Evolutionary conservation across 2,113 vertebrate species (phyloP), one percentile per base, ranked within the genome.

Genomic region (Noturus placidus): DNA sequence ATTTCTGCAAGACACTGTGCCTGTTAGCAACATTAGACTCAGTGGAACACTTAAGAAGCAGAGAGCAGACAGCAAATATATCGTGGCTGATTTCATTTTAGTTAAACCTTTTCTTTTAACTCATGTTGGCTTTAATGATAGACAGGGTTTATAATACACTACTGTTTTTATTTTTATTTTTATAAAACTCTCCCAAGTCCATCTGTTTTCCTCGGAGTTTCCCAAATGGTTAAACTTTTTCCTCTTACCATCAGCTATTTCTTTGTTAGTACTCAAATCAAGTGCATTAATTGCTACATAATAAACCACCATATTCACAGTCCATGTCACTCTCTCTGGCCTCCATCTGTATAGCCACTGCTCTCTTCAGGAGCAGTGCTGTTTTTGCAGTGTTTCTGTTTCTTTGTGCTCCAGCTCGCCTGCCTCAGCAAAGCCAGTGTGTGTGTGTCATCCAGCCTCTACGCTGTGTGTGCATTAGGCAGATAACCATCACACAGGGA

Each of bases 401-500:
- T 52, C 38, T 82, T 17, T 83, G 79, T 59, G 20, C 33, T 50
- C 35, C 20, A 19, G 19, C 46, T 67, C 20, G 79, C 7, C 80
- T 83, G 86, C 72, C 69, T 87, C 67, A 72, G 80, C 33, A 87
- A 83, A 87, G 19, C 63, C 35, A 14, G 27, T 78, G 25, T 90
- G 83, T 80, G 52, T 59, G 77, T 81, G 22, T 87, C 9, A 13
- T 33, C 56, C 42, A 63, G 42, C 78, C 63, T 85, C 17, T 35
- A 1, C n/a, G 6, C 52, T 38, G 79, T 61, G 67, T 85, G 77
- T 74, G 84, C 67, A 56, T 59, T 35, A 27, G 15, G 5, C 35
- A 84, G 87, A 84, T 88, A 88, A 83, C 54, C 72, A 56, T 17
- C 57, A 65, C 46, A 84, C 82, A 84, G 78, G 72, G 77, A 83